Percentiles rank a stretch among this genome's conserved stretches.
Conservation (phyloP, 2,113 vertebrate species). For the Chitala chitala region DNA sequence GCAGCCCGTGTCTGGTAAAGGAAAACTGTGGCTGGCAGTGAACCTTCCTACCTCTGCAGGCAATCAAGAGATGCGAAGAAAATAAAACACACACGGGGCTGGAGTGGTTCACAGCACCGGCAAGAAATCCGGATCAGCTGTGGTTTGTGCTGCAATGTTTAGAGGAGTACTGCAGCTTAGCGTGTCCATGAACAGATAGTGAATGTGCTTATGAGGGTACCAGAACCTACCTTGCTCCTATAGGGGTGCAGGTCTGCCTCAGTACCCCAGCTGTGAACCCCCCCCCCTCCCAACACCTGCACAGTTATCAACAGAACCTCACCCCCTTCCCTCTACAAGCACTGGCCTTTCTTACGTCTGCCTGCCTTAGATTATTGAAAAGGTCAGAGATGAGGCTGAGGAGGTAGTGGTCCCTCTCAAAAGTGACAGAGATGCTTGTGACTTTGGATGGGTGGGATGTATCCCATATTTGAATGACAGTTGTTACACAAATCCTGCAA, state of each 20-base stretch:
- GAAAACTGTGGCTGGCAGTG: neutral
- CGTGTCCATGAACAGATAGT: conserved; percentile 34
- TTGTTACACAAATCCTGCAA: conserved; percentile 4
- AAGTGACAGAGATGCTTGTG: neutral
- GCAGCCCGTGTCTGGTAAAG: neutral
- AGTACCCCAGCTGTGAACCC: neutral
- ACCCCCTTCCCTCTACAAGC: neutral
- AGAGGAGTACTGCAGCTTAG: conserved; percentile 39
- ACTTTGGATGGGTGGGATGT: neutral
- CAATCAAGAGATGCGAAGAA: conserved; percentile 6
- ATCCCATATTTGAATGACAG: neutral
- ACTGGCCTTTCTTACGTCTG: too few species aligned
- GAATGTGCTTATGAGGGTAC: conserved; percentile 33
- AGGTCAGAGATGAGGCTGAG: neutral
- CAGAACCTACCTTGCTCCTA: conserved; percentile 33
- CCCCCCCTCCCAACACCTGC: conserved; percentile 7
- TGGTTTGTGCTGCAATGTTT: conserved; percentile 40
- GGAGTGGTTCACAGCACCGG: conserved; percentile 21
- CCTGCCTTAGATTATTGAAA: too few species aligned
- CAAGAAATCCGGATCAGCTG: conserved; percentile 40
- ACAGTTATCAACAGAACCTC: neutral
- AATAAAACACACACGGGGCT: conserved; percentile 3
- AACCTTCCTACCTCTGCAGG: neutral
- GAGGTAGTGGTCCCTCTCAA: neutral
- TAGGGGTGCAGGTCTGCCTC: conserved; percentile 27